These are phyloP conservation scores for Scolopax mira DNA, from an alignment of 2,113 vertebrate species.

Conservation along the genomic window DNA sequence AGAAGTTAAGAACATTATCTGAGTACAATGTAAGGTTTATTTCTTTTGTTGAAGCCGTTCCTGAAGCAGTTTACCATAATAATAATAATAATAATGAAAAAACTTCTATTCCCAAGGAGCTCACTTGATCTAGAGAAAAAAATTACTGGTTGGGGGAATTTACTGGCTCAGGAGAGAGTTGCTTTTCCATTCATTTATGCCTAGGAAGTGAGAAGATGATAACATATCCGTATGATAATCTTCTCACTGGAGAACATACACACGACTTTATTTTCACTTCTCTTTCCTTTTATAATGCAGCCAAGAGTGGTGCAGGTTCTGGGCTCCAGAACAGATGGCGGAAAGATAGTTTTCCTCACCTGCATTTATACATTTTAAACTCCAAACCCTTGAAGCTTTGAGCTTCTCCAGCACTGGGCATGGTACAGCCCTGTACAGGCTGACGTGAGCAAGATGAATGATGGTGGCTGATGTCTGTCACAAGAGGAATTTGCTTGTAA, in stretches of 20 bases:
- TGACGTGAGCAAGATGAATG: constrained; percentile 21
- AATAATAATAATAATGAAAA: not conserved
- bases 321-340: constrained; percentile 53
- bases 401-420: not conserved
- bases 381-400: not conserved
- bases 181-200: constrained; percentile 22
- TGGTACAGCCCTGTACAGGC: not conserved
- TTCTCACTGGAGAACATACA: not conserved
- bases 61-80: not conserved
- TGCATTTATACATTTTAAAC: not conserved
- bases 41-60: not conserved
- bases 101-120: not conserved
- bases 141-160: not conserved
- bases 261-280: not conserved
- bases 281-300: not conserved
- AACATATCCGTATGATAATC: not conserved
- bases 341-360: constrained; percentile 30
- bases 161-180: not conserved
- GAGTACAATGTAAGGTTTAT: not conserved
- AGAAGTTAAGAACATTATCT: constrained; percentile 27
- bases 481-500: not conserved
- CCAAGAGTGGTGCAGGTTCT: not conserved
- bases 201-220: constrained; percentile 20
- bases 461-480: not conserved
- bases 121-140: constrained; percentile 20